Conservation (phyloP, 2,888 invertebrate genomes). For the Apotomis turbidana region DNA sequence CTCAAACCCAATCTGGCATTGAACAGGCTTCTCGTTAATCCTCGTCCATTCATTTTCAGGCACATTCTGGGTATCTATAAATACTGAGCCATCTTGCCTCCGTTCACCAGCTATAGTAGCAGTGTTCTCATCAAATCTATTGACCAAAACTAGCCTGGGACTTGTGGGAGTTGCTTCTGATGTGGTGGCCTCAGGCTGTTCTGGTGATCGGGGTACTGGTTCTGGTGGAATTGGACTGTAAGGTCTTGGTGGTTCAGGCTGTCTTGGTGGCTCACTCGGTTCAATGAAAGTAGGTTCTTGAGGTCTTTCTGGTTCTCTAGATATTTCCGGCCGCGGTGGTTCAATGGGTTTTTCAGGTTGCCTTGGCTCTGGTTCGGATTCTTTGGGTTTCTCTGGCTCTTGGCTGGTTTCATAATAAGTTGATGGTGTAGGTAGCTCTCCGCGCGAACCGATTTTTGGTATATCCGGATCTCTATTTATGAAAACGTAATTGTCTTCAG, state of each 20-base stretch:
- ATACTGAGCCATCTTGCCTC: conserved; percentile 59
- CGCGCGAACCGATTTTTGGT: background rate
- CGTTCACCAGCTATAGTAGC: conserved; percentile 56
- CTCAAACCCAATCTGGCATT: conserved; percentile 81
- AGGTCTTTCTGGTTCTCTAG: conserved; percentile 33
- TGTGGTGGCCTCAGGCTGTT: conserved; percentile 27
- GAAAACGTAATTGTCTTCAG: conserved; percentile 35
- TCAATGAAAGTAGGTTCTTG: background rate
- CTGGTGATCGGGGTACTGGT: conserved; percentile 39
- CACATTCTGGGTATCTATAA: conserved; percentile 60
- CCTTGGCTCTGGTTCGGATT: conserved; percentile 43
- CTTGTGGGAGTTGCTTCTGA: conserved; percentile 16
- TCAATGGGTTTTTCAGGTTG: conserved; percentile 36
- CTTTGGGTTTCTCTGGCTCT: conserved; percentile 27
- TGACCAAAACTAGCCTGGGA: conserved; percentile 57
- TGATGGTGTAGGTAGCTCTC: conserved; percentile 19
- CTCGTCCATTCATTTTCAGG: conserved; percentile 68
- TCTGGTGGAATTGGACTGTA: conserved; percentile 42
- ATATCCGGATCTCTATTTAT: conserved; percentile 20
- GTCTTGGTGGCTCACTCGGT: background rate
- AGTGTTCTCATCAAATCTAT: conserved; percentile 55
- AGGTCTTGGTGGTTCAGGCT: conserved; percentile 38
- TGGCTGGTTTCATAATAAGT: conserved; percentile 38
- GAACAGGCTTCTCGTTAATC: conserved; percentile 55
- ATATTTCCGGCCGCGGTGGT: conserved; percentile 38